Evolutionary conservation across 2,797 vertebrate species (phyloP).

Genomic region (Pantherophis vulpinus): DNA sequence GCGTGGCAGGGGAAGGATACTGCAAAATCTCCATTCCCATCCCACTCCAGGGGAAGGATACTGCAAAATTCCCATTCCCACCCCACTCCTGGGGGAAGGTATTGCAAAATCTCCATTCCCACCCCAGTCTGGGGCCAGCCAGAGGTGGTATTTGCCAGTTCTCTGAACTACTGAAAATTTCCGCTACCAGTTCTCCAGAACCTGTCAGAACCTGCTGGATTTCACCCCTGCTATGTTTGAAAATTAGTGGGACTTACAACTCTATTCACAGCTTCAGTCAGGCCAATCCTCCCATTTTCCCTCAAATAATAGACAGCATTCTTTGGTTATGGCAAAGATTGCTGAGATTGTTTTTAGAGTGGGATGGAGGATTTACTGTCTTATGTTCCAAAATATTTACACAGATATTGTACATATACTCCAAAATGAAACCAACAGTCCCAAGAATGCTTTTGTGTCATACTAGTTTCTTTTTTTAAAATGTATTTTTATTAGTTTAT

Average conservation of each 20-base stretch:
- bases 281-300: no score
- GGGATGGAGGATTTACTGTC: neutral
- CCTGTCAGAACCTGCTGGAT: no score
- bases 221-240: neutral
- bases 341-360: neutral
- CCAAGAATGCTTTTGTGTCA: neutral
- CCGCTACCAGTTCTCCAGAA: no score
- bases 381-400: neutral
- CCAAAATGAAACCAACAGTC: neutral
- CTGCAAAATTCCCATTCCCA: no score
- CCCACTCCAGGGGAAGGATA: no score
- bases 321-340: neutral
- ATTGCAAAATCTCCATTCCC: no score
- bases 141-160: no score
- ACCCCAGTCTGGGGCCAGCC: no score
- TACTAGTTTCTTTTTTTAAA: neutral
- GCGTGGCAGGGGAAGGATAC: no score
- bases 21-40: no score
- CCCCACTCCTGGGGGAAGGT: no score
- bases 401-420: neutral
- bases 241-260: neutral
- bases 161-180: no score
- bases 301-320: neutral
- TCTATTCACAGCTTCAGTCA: neutral
- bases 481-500: neutral